Conservation (phyloP, 2,113 vertebrate genomes). For the Misgurnus mizolepis region DNA sequence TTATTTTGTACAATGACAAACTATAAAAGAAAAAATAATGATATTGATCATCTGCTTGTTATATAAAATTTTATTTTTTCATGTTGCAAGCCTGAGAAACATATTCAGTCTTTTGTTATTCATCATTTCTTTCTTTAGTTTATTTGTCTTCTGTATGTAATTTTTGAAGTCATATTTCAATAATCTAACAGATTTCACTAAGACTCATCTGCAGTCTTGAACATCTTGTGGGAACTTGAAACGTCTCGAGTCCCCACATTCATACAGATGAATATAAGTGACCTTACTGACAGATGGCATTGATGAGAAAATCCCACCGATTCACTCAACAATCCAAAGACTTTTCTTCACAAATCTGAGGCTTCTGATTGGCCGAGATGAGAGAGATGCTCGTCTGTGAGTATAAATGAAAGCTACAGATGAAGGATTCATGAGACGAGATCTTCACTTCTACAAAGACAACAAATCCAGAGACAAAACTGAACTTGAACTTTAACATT, state of each 20-base stretch:
- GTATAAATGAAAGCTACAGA: conserved; percentile 66
- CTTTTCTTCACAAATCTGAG: conserved; percentile 61
- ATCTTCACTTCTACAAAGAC: conserved; percentile 16
- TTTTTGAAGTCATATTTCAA: neutral
- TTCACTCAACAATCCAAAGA: conserved; percentile 44
- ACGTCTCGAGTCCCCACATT: conserved; percentile 2
- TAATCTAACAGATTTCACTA: neutral
- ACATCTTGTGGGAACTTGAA: conserved; percentile 23
- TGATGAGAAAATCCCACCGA: conserved; percentile 70
- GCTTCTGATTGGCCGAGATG: conserved; percentile 66
- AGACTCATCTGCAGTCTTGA: neutral
- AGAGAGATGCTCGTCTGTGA: conserved; percentile 10
- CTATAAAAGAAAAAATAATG: neutral
- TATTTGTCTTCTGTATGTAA: neutral
- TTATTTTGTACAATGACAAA: neutral
- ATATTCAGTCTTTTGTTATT: neutral
- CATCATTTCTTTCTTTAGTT: neutral
- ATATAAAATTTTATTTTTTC: too few species aligned
- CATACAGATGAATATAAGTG: conserved; percentile 42
- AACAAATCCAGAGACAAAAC: neutral
- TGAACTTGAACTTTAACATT: neutral
- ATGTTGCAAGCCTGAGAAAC: neutral
- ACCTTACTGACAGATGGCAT: conserved; percentile 62
- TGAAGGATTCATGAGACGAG: conserved; percentile 24
- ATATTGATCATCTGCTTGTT: neutral